phyloP scores from a whole-genome alignment of 2,113 vertebrate genomes.

The Mionectes macconnelli region DNA sequence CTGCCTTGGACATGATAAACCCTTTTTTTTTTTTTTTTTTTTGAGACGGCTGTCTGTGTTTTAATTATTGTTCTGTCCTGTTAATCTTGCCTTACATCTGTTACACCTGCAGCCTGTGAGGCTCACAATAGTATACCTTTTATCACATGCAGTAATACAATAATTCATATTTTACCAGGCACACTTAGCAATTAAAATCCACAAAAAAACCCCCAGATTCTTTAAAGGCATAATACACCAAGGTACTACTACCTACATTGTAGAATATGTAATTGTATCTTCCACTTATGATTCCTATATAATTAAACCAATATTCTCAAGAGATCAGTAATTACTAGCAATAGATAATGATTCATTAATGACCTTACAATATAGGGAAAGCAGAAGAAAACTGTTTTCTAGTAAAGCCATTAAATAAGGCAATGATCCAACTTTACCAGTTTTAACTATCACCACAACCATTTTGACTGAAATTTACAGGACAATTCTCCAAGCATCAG shows the following conservation, averaged over 20 bases:
- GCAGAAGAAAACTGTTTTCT: constrained; percentile 20
- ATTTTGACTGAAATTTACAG: not conserved
- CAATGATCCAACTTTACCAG: constrained; percentile 13
- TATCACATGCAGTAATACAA: constrained; percentile 68
- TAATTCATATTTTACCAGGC: constrained; percentile 75
- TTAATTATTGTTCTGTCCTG: constrained; percentile 75
- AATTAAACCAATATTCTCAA: constrained; percentile 61
- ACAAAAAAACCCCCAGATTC: constrained; percentile 36
- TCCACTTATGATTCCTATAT: constrained; percentile 54
- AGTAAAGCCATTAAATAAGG: constrained; percentile 23
- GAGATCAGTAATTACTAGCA: constrained; percentile 54
- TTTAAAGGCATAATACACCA: constrained; percentile 63
- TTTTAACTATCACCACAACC: constrained; percentile 26
- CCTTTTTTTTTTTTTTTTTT: constrained; percentile 31
- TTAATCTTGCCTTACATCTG: constrained; percentile 74
- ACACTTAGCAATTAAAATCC: constrained; percentile 65
- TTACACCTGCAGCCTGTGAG: constrained; percentile 70
- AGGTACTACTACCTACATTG: constrained; percentile 24
- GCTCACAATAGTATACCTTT: constrained; percentile 58
- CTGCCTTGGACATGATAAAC: constrained; percentile 51
- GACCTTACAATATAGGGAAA: constrained; percentile 43
- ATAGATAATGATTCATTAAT: constrained; percentile 61
- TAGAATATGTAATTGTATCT: constrained; percentile 10
- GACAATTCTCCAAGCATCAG: not conserved
- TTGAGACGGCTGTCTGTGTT: constrained; percentile 62